phyloP scores from a whole-genome alignment of 2,888 invertebrate genomes.

The Oithona nana region DNA sequence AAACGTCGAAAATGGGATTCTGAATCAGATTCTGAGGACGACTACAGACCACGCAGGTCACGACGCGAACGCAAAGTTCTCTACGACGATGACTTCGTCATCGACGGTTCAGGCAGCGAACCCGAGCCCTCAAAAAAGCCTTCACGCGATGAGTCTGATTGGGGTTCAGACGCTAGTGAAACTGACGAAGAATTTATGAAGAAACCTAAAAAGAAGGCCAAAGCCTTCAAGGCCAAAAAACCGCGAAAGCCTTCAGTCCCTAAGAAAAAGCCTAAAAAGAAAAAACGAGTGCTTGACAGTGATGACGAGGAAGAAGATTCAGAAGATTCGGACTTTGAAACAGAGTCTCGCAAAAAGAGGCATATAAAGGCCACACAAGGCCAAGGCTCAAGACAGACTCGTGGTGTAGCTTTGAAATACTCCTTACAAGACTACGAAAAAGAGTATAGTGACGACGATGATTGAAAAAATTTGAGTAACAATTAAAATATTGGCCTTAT shows the following conservation, averaged over 20 bases:
- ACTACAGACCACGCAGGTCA: background rate
- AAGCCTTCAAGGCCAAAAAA: background rate
- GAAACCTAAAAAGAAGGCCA: constrained; percentile 2
- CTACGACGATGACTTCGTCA: constrained; percentile 13
- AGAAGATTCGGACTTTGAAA: background rate
- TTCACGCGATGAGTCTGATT: background rate
- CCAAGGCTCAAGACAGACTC: background rate
- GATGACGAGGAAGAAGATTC: background rate
- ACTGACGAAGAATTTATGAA: background rate
- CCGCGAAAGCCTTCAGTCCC: background rate
- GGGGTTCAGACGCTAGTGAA: background rate
- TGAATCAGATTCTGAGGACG: background rate
- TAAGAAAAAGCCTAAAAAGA: background rate
- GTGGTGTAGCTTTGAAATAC: background rate
- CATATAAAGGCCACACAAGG: background rate
- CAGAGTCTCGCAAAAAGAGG: background rate
- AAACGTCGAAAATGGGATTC: background rate
- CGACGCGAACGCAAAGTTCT: constrained; percentile 6
- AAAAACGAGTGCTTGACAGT: background rate
- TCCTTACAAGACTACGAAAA: background rate
- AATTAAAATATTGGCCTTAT: too few species aligned
- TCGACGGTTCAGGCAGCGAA: constrained; percentile 8
- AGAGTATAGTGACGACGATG: background rate
- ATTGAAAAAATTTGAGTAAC: too few species aligned
- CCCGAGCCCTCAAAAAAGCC: background rate